Conservation (phyloP, 2,888 invertebrate genomes). For the Sepiola atlantica region DNA sequence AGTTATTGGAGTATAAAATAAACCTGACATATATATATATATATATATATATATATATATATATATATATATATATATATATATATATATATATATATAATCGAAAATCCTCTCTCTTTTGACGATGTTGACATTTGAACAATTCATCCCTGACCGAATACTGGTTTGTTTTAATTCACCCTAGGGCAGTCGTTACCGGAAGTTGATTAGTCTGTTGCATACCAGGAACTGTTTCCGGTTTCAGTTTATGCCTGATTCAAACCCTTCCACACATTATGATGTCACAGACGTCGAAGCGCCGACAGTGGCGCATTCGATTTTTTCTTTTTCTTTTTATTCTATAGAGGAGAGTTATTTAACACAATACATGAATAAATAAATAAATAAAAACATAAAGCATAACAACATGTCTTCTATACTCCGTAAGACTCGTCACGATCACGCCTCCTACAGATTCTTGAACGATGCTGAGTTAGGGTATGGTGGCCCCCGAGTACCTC, state of each 20-base stretch:
- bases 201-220: not conserved
- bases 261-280: not conserved
- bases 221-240: not conserved
- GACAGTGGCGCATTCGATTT: not conserved
- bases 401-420: not conserved
- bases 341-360: too few species aligned
- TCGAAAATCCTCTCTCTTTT: too few species aligned
- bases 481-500: not conserved
- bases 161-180: not conserved
- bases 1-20: too few species aligned
- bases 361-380: too few species aligned
- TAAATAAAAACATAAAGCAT: too few species aligned
- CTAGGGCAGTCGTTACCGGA: not conserved
- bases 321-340: not conserved
- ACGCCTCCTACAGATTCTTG: not conserved
- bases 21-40: not conserved
- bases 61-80: conserved; percentile 32
- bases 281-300: not conserved
- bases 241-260: not conserved
- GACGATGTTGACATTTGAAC: too few species aligned
- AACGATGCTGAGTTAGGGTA: not conserved
- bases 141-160: not conserved
- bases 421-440: not conserved
- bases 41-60: conserved; percentile 32
- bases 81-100: not conserved